These are phyloP conservation scores for Aythya fuligula DNA, from an alignment of 2,797 vertebrate genomes.

Conservation along the genomic window DNA sequence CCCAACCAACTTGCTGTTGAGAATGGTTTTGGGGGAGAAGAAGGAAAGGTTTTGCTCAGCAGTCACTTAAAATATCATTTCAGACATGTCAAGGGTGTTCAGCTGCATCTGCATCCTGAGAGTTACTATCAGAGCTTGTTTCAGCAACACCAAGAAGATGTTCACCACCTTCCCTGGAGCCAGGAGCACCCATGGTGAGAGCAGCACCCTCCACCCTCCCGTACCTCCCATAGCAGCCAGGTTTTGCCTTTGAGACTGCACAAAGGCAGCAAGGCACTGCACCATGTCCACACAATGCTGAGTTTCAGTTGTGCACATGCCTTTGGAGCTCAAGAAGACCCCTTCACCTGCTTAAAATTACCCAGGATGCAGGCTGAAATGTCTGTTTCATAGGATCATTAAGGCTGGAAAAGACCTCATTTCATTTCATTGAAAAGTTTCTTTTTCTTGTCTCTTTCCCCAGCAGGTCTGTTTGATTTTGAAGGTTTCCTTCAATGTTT, in stretches of 20 bases:
- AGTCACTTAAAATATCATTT: neutral
- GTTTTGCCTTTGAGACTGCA: neutral
- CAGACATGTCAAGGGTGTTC: rapidly evolving
- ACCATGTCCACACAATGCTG: rapidly evolving
- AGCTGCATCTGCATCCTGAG: neutral
- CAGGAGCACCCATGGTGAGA: rapidly evolving
- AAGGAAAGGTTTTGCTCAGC: neutral
- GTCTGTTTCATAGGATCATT: no score
- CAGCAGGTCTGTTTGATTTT: neutral
- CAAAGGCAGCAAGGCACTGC: rapidly evolving
- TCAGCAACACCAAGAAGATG: neutral
- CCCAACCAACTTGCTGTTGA: neutral
- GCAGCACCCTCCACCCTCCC: neutral
- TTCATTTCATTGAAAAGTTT: neutral
- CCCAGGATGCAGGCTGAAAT: neutral
- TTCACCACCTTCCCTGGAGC: neutral
- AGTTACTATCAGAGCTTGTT: neutral
- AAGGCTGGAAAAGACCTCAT: no score
- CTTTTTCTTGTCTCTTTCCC: neutral
- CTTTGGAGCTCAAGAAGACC: neutral
- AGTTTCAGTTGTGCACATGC: rapidly evolving
- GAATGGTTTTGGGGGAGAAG: neutral
- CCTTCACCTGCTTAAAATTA: neutral
- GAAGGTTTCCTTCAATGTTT: neutral
- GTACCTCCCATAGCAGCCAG: neutral